Conservation (phyloP, 2,888 invertebrate genomes). For the Drosophila helvetica region DNA sequence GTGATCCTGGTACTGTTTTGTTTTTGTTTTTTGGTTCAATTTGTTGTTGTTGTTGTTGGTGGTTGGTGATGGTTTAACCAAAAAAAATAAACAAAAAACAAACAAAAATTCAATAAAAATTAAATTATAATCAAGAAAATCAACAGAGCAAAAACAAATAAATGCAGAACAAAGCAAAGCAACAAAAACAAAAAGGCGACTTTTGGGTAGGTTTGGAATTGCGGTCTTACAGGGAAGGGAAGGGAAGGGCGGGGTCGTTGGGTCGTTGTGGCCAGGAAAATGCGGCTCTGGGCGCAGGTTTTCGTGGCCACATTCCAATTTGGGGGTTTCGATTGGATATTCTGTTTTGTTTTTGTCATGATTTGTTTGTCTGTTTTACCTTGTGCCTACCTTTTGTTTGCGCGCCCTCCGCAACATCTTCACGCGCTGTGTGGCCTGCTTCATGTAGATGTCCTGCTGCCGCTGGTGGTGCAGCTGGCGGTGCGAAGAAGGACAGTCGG, state of each 20-base stretch:
- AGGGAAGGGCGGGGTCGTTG: no score
- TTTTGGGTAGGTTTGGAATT: not conserved
- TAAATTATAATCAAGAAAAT: constrained; percentile 49
- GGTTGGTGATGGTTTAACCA: constrained; percentile 66
- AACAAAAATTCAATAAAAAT: constrained; percentile 22
- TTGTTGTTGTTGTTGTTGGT: constrained; percentile 36
- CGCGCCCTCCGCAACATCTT: constrained; percentile 83
- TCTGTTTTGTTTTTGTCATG: constrained; percentile 31
- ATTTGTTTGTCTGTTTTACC: constrained; percentile 26
- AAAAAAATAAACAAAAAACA: constrained; percentile 52
- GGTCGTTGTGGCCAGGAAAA: not conserved
- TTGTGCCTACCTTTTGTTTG: constrained; percentile 82
- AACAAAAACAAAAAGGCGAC: constrained; percentile 25
- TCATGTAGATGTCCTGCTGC: constrained; percentile 80
- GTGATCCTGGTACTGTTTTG: constrained; percentile 82
- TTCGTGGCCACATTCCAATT: not conserved
- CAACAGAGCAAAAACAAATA: constrained; percentile 3
- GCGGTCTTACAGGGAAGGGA: no score
- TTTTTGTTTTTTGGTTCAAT: not conserved
- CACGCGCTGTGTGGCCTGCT: constrained; percentile 82
- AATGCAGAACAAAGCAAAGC: constrained; percentile 39
- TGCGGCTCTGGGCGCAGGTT: not conserved
- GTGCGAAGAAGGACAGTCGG: constrained; percentile 52
- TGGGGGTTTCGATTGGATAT: not conserved
- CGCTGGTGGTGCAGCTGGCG: constrained; percentile 51